These are phyloP conservation scores for Ametastegia equiseti DNA, from an alignment of 2,888 invertebrate genomes.

Conservation along the genomic window DNA sequence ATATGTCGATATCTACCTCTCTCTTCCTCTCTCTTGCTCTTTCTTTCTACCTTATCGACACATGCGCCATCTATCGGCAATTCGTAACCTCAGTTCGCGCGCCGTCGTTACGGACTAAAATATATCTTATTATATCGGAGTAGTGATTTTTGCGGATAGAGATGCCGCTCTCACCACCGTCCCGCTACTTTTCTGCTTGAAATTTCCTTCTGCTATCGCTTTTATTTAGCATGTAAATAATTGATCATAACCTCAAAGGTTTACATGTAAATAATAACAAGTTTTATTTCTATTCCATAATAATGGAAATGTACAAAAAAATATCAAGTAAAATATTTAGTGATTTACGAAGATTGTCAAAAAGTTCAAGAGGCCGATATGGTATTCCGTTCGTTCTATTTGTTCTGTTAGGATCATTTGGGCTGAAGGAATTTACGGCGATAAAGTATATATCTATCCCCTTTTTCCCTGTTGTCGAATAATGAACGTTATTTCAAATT, in stretches of 20 bases:
- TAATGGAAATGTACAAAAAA: slow-evolving; percentile 29
- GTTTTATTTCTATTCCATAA: neutral
- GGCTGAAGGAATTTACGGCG: slow-evolving; percentile 85
- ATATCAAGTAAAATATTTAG: neutral
- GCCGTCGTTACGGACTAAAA: neutral
- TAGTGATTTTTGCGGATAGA: neutral
- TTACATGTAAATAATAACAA: neutral
- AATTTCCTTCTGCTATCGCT: neutral
- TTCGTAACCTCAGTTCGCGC: too few species aligned
- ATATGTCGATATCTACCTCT: neutral
- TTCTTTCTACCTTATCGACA: neutral
- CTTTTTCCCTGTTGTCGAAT: neutral
- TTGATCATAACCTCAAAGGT: neutral
- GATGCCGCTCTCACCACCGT: neutral
- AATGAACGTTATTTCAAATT: neutral
- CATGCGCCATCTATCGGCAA: slow-evolving; percentile 21
- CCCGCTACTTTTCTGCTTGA: neutral
- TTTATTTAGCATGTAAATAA: neutral
- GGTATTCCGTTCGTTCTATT: slow-evolving; percentile 86
- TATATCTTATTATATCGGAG: neutral
- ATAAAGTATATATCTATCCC: slow-evolving; percentile 79
- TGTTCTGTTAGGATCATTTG: slow-evolving; percentile 88
- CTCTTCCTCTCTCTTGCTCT: neutral
- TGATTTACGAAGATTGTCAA: neutral
- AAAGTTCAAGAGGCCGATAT: slow-evolving; percentile 74